Conservation (phyloP, 2,797 vertebrate genomes). For the Alcedo atthis region DNA sequence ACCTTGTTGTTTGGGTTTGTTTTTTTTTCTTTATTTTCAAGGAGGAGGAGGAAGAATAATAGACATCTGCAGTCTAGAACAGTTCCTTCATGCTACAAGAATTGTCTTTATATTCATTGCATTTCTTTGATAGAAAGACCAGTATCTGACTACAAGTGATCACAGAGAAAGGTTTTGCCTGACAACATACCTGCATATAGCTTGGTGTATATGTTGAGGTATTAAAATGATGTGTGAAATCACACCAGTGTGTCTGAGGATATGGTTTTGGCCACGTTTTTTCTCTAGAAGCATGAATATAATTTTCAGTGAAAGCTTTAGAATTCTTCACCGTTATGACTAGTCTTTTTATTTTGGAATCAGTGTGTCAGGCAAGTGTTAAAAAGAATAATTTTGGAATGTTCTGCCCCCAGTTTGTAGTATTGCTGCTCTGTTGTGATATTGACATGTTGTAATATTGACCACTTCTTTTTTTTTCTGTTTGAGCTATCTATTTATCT, state of each 20-base stretch:
- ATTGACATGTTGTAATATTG: background rate
- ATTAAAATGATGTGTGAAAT: background rate
- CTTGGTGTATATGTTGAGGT: background rate
- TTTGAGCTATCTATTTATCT: background rate
- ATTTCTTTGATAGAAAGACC: background rate
- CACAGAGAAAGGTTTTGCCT: background rate
- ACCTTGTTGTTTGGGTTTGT: background rate
- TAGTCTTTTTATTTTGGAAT: background rate
- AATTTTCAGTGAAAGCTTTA: background rate
- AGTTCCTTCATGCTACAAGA: background rate
- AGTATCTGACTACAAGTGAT: background rate
- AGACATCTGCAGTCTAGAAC: background rate
- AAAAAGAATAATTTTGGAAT: background rate
- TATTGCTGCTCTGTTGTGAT: background rate
- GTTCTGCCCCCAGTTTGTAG: background rate
- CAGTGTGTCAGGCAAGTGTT: background rate
- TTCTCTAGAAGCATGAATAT: background rate
- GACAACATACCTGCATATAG: background rate
- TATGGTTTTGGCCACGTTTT: background rate
- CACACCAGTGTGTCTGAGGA: rapidly evolving
- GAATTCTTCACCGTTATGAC: background rate
- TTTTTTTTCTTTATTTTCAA: background rate
- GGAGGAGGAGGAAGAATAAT: background rate
- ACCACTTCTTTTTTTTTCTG: background rate
- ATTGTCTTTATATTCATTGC: background rate